Conservation (phyloP, 2,888 invertebrate genomes). For the Hydriomena furcata region DNA sequence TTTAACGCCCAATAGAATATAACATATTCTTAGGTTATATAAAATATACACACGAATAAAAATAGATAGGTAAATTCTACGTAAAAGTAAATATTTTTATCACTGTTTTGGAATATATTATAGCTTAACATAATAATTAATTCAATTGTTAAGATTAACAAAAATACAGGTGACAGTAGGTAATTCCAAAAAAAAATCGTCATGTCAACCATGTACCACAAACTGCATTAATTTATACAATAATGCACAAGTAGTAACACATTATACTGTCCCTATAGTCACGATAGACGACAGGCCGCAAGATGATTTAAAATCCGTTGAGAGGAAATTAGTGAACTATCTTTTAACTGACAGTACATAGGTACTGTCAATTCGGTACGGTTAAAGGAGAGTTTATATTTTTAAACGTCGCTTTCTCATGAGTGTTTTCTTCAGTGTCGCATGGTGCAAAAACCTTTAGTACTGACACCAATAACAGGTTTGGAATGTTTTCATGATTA, state of each 20-base stretch:
- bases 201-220: no score
- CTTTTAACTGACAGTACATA: no score
- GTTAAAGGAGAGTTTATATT: no score
- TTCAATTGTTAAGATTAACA: background rate
- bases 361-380: no score
- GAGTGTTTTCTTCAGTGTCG: no score
- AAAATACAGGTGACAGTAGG: background rate
- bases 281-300: no score
- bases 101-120: constrained; percentile 44
- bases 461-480: background rate
- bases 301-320: no score
- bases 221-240: background rate
- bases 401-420: no score
- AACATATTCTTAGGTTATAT: constrained; percentile 60
- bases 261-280: no score
- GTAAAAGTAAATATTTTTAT: constrained; percentile 37
- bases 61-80: constrained; percentile 7
- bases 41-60: constrained; percentile 39
- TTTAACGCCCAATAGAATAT: constrained; percentile 56
- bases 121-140: background rate
- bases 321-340: no score
- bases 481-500: constrained; percentile 12
- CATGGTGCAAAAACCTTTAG: no score
- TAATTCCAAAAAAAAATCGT: no score
- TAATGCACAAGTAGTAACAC: background rate